Conservation (phyloP, 2,888 invertebrate genomes). For the Notodonta ziczac region DNA sequence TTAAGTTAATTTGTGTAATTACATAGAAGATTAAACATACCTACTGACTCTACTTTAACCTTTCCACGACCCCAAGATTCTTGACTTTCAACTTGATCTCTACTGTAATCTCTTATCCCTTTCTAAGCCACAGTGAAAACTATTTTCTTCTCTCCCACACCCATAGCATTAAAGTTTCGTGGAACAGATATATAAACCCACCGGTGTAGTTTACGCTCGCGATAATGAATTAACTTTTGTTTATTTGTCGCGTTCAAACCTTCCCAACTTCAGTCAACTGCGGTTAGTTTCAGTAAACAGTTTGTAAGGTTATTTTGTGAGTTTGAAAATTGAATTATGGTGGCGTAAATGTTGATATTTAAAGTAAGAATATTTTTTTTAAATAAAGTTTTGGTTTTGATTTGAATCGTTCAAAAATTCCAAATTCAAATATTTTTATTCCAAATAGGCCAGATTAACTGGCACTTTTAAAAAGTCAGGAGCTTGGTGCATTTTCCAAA, state of each 20-base stretch:
- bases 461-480: too few species aligned
- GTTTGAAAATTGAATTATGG: neutral
- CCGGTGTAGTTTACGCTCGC: conserved; percentile 42
- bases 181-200: conserved; percentile 30
- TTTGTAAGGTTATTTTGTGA: conserved; percentile 28
- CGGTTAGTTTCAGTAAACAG: conserved; percentile 22
- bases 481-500: too few species aligned
- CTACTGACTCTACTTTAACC: neutral
- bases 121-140: neutral
- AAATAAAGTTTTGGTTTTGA: too few species aligned
- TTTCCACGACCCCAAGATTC: neutral
- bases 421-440: too few species aligned
- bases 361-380: neutral
- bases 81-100: neutral
- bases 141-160: conserved; percentile 20
- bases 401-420: too few species aligned
- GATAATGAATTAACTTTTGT: conserved; percentile 50
- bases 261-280: conserved; percentile 33
- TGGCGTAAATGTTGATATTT: too few species aligned
- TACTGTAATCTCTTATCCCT: neutral
- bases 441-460: too few species aligned
- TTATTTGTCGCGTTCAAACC: conserved; percentile 35
- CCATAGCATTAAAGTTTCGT: conserved; percentile 28
- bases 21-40: too few species aligned
- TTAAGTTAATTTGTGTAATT: too few species aligned